These are phyloP conservation scores for Pangasius krempfi DNA, from an alignment of 2,797 vertebrate species.

Conservation along the genomic window DNA sequence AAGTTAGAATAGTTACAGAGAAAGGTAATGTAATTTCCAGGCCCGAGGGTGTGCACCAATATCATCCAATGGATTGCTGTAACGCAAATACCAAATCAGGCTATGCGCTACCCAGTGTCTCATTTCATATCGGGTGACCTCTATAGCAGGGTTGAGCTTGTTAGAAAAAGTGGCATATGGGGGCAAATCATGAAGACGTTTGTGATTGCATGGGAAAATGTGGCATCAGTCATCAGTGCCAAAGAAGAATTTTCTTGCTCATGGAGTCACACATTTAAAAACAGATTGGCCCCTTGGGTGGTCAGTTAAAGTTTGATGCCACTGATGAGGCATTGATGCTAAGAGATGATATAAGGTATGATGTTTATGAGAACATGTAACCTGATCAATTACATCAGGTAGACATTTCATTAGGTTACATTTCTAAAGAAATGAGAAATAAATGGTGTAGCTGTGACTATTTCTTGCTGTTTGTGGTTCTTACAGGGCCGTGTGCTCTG, in stretches of 20 bases:
- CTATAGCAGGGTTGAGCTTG: not conserved
- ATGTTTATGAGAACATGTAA: not conserved
- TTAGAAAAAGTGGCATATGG: not conserved
- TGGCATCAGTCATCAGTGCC: not conserved
- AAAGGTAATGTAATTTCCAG: not conserved
- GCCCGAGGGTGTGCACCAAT: not conserved
- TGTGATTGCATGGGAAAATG: not conserved
- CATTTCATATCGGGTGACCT: constrained; percentile 12
- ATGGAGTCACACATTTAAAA: not conserved
- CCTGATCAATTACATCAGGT: not conserved
- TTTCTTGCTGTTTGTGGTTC: not conserved
- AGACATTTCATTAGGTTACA: too few relatives aligned
- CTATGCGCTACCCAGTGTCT: not conserved
- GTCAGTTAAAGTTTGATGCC: not conserved
- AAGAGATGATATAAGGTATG: not conserved
- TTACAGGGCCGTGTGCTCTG: not conserved
- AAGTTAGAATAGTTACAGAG: not conserved
- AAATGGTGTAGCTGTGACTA: not conserved
- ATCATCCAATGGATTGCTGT: not conserved
- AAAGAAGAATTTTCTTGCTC: not conserved
- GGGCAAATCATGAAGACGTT: not conserved
- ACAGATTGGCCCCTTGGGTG: not conserved
- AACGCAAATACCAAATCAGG: not conserved
- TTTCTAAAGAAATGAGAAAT: not conserved
- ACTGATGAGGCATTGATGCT: not conserved